Evolutionary conservation across 2,888 invertebrate genomes (phyloP).

Genomic region (Slavum lentiscoides): DNA sequence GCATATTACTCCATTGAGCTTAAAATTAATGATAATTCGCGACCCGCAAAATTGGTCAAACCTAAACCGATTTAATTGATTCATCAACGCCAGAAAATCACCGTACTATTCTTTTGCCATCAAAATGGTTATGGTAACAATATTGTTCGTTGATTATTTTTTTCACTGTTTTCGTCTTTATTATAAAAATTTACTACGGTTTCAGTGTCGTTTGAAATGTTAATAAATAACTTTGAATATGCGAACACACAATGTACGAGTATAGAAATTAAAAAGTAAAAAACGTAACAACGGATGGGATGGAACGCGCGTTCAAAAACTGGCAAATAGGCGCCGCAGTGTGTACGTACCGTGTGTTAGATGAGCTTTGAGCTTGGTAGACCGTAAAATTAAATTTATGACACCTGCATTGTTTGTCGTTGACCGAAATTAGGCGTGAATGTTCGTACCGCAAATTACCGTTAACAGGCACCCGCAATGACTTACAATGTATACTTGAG

Average conservation of each 20-base stretch:
- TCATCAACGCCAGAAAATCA: conserved; percentile 3
- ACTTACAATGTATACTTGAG: no score
- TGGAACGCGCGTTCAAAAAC: conserved; percentile 5
- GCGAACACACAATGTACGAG: not conserved
- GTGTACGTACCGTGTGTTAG: conserved; percentile 6
- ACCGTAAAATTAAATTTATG: conserved; percentile 51
- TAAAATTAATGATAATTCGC: conserved; percentile 23
- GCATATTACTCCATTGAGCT: conserved; percentile 6
- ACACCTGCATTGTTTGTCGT: conserved; percentile 44
- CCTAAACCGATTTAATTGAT: conserved; percentile 31
- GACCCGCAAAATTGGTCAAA: not conserved
- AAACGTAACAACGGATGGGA: not conserved
- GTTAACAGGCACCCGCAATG: no score
- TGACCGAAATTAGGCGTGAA: no score
- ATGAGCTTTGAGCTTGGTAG: conserved; percentile 42
- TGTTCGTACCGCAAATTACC: no score
- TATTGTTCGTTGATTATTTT: not conserved
- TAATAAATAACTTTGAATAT: not conserved
- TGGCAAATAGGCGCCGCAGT: conserved; percentile 1
- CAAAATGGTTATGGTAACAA: not conserved
- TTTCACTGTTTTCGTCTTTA: no score
- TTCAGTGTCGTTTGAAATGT: no score
- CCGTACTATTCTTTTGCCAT: no score
- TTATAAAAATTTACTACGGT: no score
- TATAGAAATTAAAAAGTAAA: not conserved